Percentiles rank a stretch among this genome's conserved stretches.
These are phyloP conservation scores for Zaprionus nigranus DNA, from an alignment of 1,140 invertebrate species.

Conservation along the genomic window DNA sequence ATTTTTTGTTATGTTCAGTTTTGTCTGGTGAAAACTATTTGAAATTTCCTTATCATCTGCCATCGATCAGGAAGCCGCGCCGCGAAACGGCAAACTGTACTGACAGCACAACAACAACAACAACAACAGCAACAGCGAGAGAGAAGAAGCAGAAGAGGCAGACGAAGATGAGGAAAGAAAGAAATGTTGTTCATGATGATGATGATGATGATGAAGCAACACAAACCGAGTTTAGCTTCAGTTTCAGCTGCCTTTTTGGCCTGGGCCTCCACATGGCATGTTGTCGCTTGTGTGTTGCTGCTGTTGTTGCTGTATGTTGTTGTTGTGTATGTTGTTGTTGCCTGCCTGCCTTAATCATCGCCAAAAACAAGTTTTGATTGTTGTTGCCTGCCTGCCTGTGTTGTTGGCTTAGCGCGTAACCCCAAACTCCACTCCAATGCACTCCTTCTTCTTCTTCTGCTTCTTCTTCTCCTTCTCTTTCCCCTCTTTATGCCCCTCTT, in stretches of 20 bases:
- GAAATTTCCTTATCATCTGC: conserved; percentile 45
- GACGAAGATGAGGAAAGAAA: conserved; percentile 10
- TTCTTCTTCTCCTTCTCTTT: neutral
- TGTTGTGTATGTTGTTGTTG: neutral
- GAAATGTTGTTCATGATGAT: conserved; percentile 29
- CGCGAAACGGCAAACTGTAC: conserved; percentile 60
- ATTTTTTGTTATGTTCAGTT: neutral
- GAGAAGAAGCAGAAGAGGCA: conserved; percentile 1
- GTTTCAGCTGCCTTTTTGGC: conserved; percentile 31
- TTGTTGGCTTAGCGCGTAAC: conserved; percentile 50
- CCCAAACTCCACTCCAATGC: conserved; percentile 46
- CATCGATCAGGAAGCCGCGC: conserved; percentile 47
- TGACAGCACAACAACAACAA: conserved; percentile 29
- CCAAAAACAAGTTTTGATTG: conserved; percentile 56
- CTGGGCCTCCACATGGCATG: conserved; percentile 12
- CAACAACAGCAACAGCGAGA: neutral
- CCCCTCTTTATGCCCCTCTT: neutral
- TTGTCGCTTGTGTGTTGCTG: neutral
- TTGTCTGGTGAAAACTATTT: neutral
- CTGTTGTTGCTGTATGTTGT: conserved; percentile 12
- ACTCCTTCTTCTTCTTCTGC: conserved; percentile 8
- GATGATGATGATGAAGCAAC: conserved; percentile 7
- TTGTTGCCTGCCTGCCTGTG: conserved; percentile 21
- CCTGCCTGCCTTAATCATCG: conserved; percentile 48
- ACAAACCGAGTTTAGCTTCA: conserved; percentile 26